These are phyloP conservation scores for Papilio xuthus DNA, from an alignment of 1,140 invertebrate genomes.

Conservation along the genomic window DNA sequence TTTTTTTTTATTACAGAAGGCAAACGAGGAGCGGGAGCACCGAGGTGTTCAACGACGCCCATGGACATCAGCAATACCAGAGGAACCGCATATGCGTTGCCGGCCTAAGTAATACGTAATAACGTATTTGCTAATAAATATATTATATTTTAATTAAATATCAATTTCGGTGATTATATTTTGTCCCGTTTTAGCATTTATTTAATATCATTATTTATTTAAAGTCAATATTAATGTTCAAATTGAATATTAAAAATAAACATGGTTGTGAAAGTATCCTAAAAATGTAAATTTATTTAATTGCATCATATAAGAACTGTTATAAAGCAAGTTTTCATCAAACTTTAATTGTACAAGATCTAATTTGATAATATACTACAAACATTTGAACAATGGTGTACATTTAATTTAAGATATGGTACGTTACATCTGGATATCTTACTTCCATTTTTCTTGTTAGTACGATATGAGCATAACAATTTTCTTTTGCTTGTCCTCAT, in stretches of 20 bases:
- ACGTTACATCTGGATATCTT: not conserved
- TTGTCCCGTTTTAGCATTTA: not conserved
- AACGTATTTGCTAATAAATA: not conserved
- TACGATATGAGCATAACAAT: too few relatives aligned
- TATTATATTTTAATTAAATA: not conserved
- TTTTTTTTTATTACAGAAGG: too few relatives aligned
- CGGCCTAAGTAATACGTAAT: not conserved
- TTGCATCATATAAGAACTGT: not conserved
- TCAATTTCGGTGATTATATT: not conserved
- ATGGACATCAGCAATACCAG: too few relatives aligned
- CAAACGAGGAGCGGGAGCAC: too few relatives aligned
- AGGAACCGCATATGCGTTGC: too few relatives aligned
- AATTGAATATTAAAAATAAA: not conserved
- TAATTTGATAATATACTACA: slow-evolving; percentile 26
- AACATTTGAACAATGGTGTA: not conserved
- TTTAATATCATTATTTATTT: too few relatives aligned
- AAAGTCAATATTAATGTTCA: too few relatives aligned
- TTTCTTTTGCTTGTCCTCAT: not conserved
- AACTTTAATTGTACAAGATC: slow-evolving; percentile 3
- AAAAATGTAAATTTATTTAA: not conserved
- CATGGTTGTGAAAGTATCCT: not conserved
- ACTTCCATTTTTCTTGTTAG: not conserved
- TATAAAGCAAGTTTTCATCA: not conserved
- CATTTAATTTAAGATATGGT: not conserved
- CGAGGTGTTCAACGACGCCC: too few relatives aligned